phyloP scores from a whole-genome alignment of 2,888 invertebrate species.

The Stenotaenia linearis region DNA sequence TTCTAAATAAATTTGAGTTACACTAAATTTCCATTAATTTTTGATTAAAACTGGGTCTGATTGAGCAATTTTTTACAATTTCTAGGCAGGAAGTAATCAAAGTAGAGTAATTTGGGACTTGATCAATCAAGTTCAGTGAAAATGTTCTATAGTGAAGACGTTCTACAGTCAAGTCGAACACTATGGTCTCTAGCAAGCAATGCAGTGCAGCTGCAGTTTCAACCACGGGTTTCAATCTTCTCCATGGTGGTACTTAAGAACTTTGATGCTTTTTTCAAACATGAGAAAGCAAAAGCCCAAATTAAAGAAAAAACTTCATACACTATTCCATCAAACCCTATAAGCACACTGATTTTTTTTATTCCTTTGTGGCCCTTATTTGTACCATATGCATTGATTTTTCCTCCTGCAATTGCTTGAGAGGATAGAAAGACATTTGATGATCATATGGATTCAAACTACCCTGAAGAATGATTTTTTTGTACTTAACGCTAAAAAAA shows the following conservation, averaged over 20 bases:
- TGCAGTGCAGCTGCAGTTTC: not conserved
- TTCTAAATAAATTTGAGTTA: not conserved
- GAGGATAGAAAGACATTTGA: not conserved
- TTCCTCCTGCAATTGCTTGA: not conserved
- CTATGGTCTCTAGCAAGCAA: not conserved
- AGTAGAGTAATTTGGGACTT: not conserved
- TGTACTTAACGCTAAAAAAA: not conserved
- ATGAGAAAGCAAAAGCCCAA: not conserved
- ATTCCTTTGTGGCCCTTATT: not conserved
- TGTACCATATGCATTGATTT: not conserved
- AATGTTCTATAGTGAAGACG: not conserved
- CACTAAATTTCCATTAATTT: not conserved
- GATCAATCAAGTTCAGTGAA: not conserved
- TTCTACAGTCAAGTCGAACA: too few species aligned
- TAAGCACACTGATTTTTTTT: not conserved
- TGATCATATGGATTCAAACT: not conserved
- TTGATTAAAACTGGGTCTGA: not conserved
- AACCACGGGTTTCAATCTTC: not conserved
- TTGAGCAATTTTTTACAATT: not conserved
- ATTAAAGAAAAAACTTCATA: not conserved
- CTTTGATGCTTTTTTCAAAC: not conserved
- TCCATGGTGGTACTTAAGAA: not conserved
- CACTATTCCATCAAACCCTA: not conserved
- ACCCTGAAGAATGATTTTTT: not conserved
- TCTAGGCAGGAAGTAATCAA: not conserved